Evolutionary conservation across 2,113 vertebrate species (phyloP), one percentile per base, ranked within the genome.

Genomic region (Triplophysa siluroides): DNA sequence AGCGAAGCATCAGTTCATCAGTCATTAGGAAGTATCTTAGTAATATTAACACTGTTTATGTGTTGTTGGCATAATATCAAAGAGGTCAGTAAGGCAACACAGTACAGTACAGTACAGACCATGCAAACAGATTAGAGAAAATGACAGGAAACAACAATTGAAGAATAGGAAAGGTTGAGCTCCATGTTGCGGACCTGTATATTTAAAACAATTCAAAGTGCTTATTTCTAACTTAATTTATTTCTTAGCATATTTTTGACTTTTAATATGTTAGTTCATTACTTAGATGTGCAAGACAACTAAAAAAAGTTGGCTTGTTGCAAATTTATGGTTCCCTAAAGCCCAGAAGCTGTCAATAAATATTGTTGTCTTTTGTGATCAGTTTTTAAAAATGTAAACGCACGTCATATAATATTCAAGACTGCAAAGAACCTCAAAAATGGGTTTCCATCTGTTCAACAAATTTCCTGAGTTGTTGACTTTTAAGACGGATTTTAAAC

Each of bases 71-170:
- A 80, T 85, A 29, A 68, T 83, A 60, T 84, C 77, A 67, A 87
- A 88, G 81, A 87, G 69, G 85, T 82, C 78, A 83, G 85, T 89
- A 91, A 89, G 88, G 88, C 90, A 90, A 81, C 85, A 90, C 88
- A 90, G 85, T 79, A 38, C 5, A 38, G 33, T 38, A 29, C 29
- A 29, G 4, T 29, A 90, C 81, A 86, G 66, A 79, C 85, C 79
- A 86, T 89, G 81, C 83, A 89, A 80, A 82, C 76, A 62, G 41
- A 62, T 73, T 50, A 79, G 72, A 83, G 80, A 62, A 63, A 16
- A 76, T 56, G 62, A 78, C 79, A 75, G 56, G 62, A 82, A 78
- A 81, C 54, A 63, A 76, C 61, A 41, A 62, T 56, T 84, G 68
- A 75, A 69, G 56, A 78, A 64, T 43, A 56, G 29, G 33, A 60